Conservation (phyloP, 1,140 invertebrate genomes). For the Dolichoris vasculosae region DNA sequence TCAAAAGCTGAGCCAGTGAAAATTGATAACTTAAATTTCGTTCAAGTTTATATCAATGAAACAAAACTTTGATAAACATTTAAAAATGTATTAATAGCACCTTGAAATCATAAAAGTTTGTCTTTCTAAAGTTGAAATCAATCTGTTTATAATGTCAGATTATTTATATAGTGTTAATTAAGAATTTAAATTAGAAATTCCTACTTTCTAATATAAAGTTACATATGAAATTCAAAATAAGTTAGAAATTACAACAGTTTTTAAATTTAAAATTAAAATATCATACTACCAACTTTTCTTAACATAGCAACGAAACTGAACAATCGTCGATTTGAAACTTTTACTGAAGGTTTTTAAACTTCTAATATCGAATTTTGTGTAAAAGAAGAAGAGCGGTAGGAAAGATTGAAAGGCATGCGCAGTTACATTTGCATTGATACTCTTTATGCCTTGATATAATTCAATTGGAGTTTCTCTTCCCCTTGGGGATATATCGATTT, state of each 20-base stretch:
- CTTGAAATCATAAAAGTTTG: neutral
- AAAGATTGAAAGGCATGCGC: constrained; percentile 17
- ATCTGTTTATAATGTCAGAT: neutral
- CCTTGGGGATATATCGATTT: constrained; percentile 19
- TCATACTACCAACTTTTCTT: too few relatives aligned
- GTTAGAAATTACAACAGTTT: too few relatives aligned
- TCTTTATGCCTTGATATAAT: constrained; percentile 7
- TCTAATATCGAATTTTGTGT: neutral
- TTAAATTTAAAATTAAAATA: too few relatives aligned
- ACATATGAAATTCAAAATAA: too few relatives aligned
- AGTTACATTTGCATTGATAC: neutral
- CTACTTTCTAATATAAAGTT: too few relatives aligned
- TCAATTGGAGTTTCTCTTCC: neutral
- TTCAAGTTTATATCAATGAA: neutral
- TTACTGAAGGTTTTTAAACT: neutral
- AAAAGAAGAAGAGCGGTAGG: neutral
- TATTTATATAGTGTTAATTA: too few relatives aligned
- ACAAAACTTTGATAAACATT: neutral
- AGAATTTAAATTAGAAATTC: too few relatives aligned
- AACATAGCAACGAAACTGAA: neutral
- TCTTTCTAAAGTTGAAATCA: neutral
- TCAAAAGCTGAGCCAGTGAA: neutral
- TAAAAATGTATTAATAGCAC: neutral
- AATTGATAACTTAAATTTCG: constrained; percentile 9
- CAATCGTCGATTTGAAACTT: neutral